A percentile compares a stretch with the other conserved stretches of the same genome.
These are phyloP conservation scores for Chironomus tepperi DNA, from an alignment of 1,140 invertebrate species.

Conservation along the genomic window DNA sequence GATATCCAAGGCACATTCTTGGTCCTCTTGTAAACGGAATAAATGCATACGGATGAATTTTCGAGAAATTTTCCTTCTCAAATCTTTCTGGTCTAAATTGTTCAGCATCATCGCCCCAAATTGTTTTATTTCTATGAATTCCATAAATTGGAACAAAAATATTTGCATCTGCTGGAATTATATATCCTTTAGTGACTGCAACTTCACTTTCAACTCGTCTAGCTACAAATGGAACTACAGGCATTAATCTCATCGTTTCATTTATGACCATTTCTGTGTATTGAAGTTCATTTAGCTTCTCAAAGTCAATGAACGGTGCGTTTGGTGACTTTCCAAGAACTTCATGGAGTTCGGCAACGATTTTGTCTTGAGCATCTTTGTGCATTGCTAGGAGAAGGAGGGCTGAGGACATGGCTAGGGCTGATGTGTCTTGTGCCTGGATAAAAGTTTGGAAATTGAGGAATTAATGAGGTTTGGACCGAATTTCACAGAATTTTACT, in stretches of 20 bases:
- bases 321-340: conserved; percentile 43
- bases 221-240: conserved; percentile 29
- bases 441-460: no score
- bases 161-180: conserved; percentile 31
- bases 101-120: conserved; percentile 34
- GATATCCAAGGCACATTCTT: conserved; percentile 32
- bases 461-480: no score
- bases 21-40: conserved; percentile 36
- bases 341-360: conserved; percentile 48
- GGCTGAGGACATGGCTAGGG: conserved; percentile 33
- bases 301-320: conserved; percentile 44
- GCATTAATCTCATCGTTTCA: conserved; percentile 46
- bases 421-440: conserved; percentile 37
- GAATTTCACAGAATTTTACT: no score
- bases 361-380: conserved; percentile 43
- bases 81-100: conserved; percentile 38
- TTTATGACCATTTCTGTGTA: conserved; percentile 54
- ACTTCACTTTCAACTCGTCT: conserved; percentile 29
- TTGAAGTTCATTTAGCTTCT: conserved; percentile 42
- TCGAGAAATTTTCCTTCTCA: conserved; percentile 30
- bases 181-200: conserved; percentile 29
- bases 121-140: conserved; percentile 32
- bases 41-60: conserved; percentile 34
- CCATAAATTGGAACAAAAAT: conserved; percentile 31
- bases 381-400: conserved; percentile 35